Evolutionary conservation across 2,797 vertebrate genomes (phyloP).

Genomic region (Pseudocheirus occidentalis): DNA sequence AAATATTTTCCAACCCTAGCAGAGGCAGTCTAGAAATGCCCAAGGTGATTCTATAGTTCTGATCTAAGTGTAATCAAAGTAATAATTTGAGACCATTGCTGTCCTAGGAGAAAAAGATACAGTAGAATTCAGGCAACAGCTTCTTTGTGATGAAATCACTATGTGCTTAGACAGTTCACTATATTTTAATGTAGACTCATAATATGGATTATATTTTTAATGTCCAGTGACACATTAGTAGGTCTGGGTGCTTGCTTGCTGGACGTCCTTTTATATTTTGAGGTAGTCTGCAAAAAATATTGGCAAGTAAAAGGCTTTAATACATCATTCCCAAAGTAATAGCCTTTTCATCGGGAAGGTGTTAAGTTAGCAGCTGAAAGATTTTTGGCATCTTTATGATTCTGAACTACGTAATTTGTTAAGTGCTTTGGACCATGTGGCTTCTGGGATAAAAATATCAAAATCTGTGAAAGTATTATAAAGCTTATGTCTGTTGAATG

Average conservation of each 20-base stretch:
- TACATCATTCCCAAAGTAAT: background rate
- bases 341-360: constrained; percentile 33
- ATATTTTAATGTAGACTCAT: background rate
- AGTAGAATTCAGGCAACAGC: background rate
- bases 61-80: background rate
- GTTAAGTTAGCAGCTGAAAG: constrained; percentile 34
- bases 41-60: background rate
- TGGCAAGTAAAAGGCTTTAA: constrained; percentile 11
- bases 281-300: constrained; percentile 13
- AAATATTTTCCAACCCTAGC: background rate
- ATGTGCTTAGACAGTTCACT: constrained; percentile 1
- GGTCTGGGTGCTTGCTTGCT: background rate
- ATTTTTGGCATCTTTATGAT: constrained; percentile 4
- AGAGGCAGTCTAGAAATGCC: background rate
- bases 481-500: constrained; percentile 31
- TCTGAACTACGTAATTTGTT: constrained; percentile 24
- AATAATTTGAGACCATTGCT: background rate
- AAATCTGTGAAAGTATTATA: constrained; percentile 27
- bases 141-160: constrained; percentile 18
- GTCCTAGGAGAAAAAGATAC: background rate
- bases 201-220: constrained; percentile 26
- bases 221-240: background rate
- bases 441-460: constrained; percentile 39
- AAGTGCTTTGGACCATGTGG: constrained; percentile 3
- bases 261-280: constrained; percentile 4